Conservation (phyloP, 2,797 vertebrate species). For the Glossophaga mutica region DNA sequence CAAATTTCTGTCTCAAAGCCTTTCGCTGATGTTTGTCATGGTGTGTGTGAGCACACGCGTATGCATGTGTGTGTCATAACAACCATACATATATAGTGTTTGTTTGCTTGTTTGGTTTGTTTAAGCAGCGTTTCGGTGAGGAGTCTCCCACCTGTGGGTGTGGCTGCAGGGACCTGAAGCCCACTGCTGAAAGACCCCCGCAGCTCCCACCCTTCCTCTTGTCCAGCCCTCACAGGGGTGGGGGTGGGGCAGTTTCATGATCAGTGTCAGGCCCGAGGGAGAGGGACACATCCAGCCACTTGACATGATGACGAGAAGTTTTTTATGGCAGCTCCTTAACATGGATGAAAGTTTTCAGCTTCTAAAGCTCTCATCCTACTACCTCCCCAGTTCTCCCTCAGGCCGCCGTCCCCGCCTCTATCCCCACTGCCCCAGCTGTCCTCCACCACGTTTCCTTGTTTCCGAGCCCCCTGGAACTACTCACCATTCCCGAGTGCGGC, state of each 20-base stretch:
- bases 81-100: not conserved
- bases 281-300: not conserved
- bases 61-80: not conserved
- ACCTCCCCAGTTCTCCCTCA: not conserved
- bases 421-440: not conserved
- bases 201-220: not conserved
- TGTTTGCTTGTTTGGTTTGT: not conserved
- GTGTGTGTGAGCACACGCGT: not conserved
- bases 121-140: not conserved
- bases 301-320: not conserved
- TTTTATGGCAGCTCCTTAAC: not conserved
- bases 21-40: not conserved
- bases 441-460: not conserved
- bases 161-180: not conserved
- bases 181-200: not conserved
- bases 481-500: accelerated
- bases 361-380: not conserved
- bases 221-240: not conserved
- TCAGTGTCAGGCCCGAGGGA: not conserved
- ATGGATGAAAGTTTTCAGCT: not conserved
- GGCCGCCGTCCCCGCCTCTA: not conserved
- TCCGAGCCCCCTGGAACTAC: not conserved
- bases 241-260: no score
- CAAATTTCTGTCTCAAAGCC: not conserved
- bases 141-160: not conserved